A percentile compares a stretch with the other conserved stretches of the same genome.
Evolutionary conservation across 1,140 invertebrate genomes (phyloP).

Genomic region (Lepidurus apus): DNA sequence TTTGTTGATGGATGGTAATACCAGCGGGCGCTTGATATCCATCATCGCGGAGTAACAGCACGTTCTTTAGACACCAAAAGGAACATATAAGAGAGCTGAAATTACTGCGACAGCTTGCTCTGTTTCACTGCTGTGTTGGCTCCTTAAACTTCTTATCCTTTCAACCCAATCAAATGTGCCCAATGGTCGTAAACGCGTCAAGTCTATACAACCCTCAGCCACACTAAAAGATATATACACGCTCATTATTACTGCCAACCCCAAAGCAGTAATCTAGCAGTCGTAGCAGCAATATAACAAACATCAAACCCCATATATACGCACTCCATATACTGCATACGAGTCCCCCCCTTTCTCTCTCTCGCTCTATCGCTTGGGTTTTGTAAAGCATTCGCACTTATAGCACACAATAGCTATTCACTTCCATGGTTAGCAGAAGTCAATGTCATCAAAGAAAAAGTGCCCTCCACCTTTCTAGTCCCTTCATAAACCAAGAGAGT

Average conservation of each 20-base stretch:
- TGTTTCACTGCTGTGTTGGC: neutral
- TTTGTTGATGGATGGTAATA: neutral
- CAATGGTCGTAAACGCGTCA: neutral
- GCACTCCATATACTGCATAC: too few relatives aligned
- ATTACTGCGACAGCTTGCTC: constrained; percentile 21
- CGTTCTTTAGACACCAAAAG: constrained; percentile 14
- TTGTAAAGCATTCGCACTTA: neutral
- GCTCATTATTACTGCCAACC: constrained; percentile 1
- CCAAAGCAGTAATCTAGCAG: neutral
- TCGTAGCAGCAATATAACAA: neutral
- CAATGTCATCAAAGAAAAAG: neutral
- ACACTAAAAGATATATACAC: neutral
- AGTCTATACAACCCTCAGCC: neutral
- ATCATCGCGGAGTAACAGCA: constrained; percentile 5
- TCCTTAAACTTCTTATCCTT: constrained; percentile 8
- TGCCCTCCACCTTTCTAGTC: neutral
- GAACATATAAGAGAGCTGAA: neutral
- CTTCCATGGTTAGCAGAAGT: neutral
- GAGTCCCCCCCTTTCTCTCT: neutral
- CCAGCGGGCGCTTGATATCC: constrained; percentile 8
- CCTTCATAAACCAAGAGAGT: neutral
- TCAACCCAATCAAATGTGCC: neutral
- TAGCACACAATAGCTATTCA: neutral
- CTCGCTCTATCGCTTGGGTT: neutral
- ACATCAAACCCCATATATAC: neutral